Percentiles rank a stretch among this genome's conserved stretches.
Evolutionary conservation across 1,140 invertebrate species (phyloP).

Genomic region (Drosophila persimilis): DNA sequence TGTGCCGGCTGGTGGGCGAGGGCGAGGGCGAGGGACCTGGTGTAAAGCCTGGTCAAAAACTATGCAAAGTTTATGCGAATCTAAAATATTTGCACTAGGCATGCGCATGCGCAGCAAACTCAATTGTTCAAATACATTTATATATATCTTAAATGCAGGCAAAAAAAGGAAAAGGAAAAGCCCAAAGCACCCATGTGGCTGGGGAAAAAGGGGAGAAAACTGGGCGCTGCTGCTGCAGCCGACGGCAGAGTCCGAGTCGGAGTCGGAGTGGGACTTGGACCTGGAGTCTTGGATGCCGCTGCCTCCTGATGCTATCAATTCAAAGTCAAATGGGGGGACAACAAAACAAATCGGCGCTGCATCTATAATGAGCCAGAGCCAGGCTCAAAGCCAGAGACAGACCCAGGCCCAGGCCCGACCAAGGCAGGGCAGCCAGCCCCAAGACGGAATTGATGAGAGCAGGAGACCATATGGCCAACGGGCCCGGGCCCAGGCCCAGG

Average conservation of each 20-base stretch:
- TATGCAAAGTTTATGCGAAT: slow-evolving; percentile 81
- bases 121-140: slow-evolving; percentile 79
- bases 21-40: background rate
- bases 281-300: slow-evolving; percentile 19
- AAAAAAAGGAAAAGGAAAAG: slow-evolving; percentile 22
- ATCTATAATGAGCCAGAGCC: slow-evolving; percentile 70
- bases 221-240: slow-evolving; percentile 12
- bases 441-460: slow-evolving; percentile 45
- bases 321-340: slow-evolving; percentile 81
- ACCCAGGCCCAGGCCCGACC: background rate
- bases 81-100: slow-evolving; percentile 72
- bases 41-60: slow-evolving; percentile 48
- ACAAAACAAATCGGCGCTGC: slow-evolving; percentile 81
- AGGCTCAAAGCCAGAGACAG: slow-evolving; percentile 11
- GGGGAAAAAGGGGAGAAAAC: slow-evolving; percentile 5
- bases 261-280: slow-evolving; percentile 1
- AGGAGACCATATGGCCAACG: slow-evolving; percentile 30
- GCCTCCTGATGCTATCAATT: slow-evolving; percentile 77
- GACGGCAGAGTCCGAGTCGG: slow-evolving; percentile 22
- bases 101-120: slow-evolving; percentile 73
- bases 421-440: slow-evolving; percentile 14
- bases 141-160: slow-evolving; percentile 69
- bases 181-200: background rate
- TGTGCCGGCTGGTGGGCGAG: slow-evolving; percentile 2
- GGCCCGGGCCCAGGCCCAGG: slow-evolving; percentile 7